These are phyloP conservation scores for Hoplodrina blanda DNA, from an alignment of 2,888 invertebrate genomes.

Conservation along the genomic window DNA sequence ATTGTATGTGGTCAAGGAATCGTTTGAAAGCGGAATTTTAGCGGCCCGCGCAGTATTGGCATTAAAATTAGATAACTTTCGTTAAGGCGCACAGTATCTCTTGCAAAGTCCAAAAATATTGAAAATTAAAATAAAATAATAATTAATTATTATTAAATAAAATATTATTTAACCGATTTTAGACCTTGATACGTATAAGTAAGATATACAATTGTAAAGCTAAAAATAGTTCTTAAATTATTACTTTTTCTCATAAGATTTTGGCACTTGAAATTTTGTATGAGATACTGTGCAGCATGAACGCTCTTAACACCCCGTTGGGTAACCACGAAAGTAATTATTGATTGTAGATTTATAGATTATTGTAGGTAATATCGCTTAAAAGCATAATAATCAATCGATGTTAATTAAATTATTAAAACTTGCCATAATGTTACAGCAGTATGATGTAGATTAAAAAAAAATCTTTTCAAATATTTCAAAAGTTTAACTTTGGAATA, in stretches of 20 bases:
- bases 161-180: background rate
- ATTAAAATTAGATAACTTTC: constrained; percentile 15
- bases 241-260: too few relatives aligned
- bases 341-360: constrained; percentile 24
- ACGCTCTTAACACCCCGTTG: background rate
- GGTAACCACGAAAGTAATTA: constrained; percentile 25
- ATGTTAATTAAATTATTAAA: constrained; percentile 43
- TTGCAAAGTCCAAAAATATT: background rate
- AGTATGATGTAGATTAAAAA: constrained; percentile 5
- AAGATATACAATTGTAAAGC: too few relatives aligned
- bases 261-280: background rate
- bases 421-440: constrained; percentile 47
- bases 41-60: constrained; percentile 16
- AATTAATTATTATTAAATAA: too few relatives aligned
- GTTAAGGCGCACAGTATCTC: background rate
- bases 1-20: constrained; percentile 2
- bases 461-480: constrained; percentile 33
- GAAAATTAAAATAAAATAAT: background rate
- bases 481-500: constrained; percentile 47
- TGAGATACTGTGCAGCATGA: background rate
- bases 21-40: constrained; percentile 20
- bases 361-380: constrained; percentile 20
- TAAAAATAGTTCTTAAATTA: too few relatives aligned
- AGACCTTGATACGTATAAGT: too few relatives aligned
- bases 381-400: constrained; percentile 51